phyloP scores from a whole-genome alignment of 1,140 invertebrate genomes.

The Drosophila saltans region DNA sequence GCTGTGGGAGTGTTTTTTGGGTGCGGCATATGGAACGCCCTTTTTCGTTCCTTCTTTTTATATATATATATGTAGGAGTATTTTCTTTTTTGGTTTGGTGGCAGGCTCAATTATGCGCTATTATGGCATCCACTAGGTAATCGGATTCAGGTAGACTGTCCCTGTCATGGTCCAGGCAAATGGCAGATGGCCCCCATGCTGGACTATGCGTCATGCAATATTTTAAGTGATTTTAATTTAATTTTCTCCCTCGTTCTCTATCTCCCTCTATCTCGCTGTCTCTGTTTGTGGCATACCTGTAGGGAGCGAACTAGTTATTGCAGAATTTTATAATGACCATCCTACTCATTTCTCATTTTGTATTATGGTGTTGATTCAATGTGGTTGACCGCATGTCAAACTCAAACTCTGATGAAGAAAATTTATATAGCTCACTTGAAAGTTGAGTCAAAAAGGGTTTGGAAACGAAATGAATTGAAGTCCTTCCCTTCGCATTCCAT shows the following conservation, averaged over 20 bases:
- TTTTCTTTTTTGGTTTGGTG: conserved; percentile 6
- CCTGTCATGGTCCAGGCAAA: neutral
- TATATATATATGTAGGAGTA: no score
- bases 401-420: conserved; percentile 48
- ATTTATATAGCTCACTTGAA: conserved; percentile 29
- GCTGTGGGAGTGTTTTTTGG: conserved; percentile 19
- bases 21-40: neutral
- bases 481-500: neutral
- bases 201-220: conserved; percentile 44
- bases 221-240: conserved; percentile 82
- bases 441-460: conserved; percentile 1
- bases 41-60: neutral
- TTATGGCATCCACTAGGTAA: conserved; percentile 20
- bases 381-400: conserved; percentile 61
- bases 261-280: conserved; percentile 20
- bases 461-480: neutral
- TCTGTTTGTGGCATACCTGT: conserved; percentile 27
- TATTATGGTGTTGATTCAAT: conserved; percentile 49
- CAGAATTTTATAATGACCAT: conserved; percentile 24
- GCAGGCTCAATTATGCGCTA: conserved; percentile 30
- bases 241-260: conserved; percentile 40
- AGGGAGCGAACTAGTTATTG: neutral
- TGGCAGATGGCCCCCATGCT: conserved; percentile 20
- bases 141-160: conserved; percentile 9
- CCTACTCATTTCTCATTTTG: conserved; percentile 38